Base-by-base conservation (phyloP, 2,797 vertebrate species). In the Morus bassanus region DNA sequence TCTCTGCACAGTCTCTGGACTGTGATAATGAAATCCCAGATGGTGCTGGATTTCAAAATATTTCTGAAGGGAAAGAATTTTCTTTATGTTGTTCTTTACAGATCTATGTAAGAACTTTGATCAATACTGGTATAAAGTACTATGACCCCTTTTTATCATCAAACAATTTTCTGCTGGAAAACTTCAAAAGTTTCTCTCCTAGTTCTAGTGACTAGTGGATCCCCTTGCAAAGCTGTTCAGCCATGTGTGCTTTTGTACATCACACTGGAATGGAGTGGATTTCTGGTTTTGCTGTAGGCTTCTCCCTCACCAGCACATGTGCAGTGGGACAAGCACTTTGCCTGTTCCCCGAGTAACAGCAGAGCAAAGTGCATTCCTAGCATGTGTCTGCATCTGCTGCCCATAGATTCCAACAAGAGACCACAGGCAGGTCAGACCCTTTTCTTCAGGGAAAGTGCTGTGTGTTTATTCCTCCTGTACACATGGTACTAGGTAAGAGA, bases 281-380 rank as follows among this genome's bases (percentile, higher is more conserved):
- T 68, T 76, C 63, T 82, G 53, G 13, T 16, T 77, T 81, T 72
- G 10, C 51, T 73, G 13, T 23, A 45, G 30, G 33, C 17, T 89
- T 46, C 46, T 57, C 60, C 77, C 33, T 51, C 65, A 17, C 13
- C 28, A 14, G 37, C 0, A 6, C 0, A 0, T 7, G 23, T 67
- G 18, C 37, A 37, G 28, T 53, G n/a, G 27, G 25, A 45, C 0
- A 0, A 65, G n/a, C 14, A 18, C 24, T 76, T 85, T 43, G 7
- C 0, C 0, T 28, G 15, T 56, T 89, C 33, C 56, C 23, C 1
- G 0, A 63, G 5, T 17, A 63, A 48, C 30, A 64, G 50, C 11
- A 37, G 63, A 48, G 37, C 25, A 72, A 87, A 85, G 9, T 61
- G 31, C 5, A 2, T 68, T 78, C 51, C 31, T 21, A 17, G 31